Base-by-base conservation (phyloP, 1,140 invertebrate genomes). In the Globodera ellingtonae region DNA sequence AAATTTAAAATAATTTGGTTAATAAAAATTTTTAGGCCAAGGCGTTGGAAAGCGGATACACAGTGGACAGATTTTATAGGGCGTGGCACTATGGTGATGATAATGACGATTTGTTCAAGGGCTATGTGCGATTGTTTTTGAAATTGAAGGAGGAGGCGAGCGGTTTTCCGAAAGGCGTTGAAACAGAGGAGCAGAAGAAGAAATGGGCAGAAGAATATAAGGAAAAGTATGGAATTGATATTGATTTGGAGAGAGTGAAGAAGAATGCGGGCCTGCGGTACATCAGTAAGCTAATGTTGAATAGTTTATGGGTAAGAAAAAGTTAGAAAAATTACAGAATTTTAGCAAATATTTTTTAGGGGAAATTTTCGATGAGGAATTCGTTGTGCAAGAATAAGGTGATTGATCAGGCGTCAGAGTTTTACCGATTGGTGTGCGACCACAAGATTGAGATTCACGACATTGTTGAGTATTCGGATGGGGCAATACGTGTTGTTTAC, bases 181-280 rank as follows among this genome's bases (percentile, higher is more conserved):
- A n/a, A 1, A 67, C 65, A 18, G 65, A 67, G 35, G 7, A 24
- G 24, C 24, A 24, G 24, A 24, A 24, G 24, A 24, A 24, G 24
- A 24, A 24, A 24, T 24, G 24, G 24, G 24, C 24, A 24, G 24
- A 24, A 24, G 24, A 24, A 24, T 24, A 24, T 24, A 24, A 24
- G 24, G 24, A 24, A 24, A 24, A 24, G 24, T 24, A 24, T 24
- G 24, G 24, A 1, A 24, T 24, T 24, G 24, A 24, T 0, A 24
- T 24, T 1, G 24, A 24, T 24, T 24, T 24, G 24, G 0, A 24
- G 24, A 24, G 24, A 18, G 35, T 67, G 65, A 6, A 67, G 65
- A 67, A 67, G 15, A 67, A 67, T 67, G 7, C 65, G 65, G 65
- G 65, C 7, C 65, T 67, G 65, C 65, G 65, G 7, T 67, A 67